Evolutionary conservation across 1,140 invertebrate species (phyloP), one percentile per base, ranked within the genome.

Genomic region (Hylyphantes graminicola): DNA sequence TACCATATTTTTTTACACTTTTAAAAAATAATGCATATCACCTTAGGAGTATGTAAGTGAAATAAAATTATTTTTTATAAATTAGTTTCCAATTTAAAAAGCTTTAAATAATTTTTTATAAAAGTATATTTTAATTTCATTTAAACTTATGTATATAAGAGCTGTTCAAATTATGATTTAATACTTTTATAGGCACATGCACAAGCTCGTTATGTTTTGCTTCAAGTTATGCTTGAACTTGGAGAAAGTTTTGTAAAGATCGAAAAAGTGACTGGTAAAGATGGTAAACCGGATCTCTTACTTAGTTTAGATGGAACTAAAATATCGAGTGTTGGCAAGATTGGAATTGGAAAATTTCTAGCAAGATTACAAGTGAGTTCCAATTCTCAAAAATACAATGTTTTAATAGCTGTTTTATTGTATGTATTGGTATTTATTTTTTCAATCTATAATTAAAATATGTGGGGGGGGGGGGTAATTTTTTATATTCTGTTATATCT

Each of bases 171-270:
- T 35, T 65, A 11, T 65, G 2, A 3, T 19, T 67, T 9, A 0
- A 15, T 67, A 15, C 48, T 4, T 61, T 21, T 77, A 51, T 81
- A 96, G 92, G 95, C 96, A 17, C 96, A 97, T 89, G 94, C 94
- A 50, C 94, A 95, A 88, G 96, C 96, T 0, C 92, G 97, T 61
- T 98, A 94, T 90, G 96, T 96, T 0, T 93, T 98, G 72, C 92
- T 97, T 88, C 93, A 94, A 89, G 94, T 98, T 6, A 90, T 97
- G 85, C 89, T 98, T 21, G 93, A 97, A 90, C 96, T 96, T 72
- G 96, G 95, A 7, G 91, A 96, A 68, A 94, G 93, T 19, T 92
- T 98, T 51, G 93, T 98, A 0, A 93, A 91, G 0, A 91, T 99
- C 11, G 90, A 92, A 53, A 94, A 96, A 89, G 85, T 87, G 4